Conservation (phyloP, 2,113 vertebrate species). For the Scolopax mira region DNA sequence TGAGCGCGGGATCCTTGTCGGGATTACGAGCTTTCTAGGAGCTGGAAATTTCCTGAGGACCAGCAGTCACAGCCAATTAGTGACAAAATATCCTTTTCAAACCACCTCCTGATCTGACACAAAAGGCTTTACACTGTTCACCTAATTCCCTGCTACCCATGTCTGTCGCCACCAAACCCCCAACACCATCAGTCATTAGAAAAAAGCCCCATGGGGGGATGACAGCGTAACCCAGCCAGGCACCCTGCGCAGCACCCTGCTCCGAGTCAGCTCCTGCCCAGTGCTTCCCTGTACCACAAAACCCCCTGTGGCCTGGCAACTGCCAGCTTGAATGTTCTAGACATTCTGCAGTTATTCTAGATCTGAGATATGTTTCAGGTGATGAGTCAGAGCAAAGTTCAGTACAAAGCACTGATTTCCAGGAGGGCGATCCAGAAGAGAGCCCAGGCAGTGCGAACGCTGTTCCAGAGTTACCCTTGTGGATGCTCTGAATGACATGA, state of each 20-base stretch:
- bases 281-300: fast-evolving
- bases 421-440: background rate
- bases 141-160: background rate
- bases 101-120: background rate
- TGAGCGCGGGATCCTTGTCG: fast-evolving
- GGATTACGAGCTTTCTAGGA: background rate
- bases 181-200: fast-evolving
- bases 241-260: background rate
- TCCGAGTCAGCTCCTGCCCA: background rate
- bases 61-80: background rate
- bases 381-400: fast-evolving
- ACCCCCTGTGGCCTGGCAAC: too few species aligned
- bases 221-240: background rate
- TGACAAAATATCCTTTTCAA: background rate
- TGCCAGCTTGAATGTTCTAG: background rate
- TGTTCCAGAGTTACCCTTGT: background rate
- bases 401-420: background rate
- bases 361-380: background rate
- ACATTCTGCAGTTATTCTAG: background rate
- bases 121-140: background rate
- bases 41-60: background rate
- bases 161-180: background rate
- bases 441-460: background rate
- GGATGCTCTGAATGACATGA: background rate
- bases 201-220: fast-evolving